Conservation (phyloP, 1,140 invertebrate genomes). For the Euschistus heros region DNA sequence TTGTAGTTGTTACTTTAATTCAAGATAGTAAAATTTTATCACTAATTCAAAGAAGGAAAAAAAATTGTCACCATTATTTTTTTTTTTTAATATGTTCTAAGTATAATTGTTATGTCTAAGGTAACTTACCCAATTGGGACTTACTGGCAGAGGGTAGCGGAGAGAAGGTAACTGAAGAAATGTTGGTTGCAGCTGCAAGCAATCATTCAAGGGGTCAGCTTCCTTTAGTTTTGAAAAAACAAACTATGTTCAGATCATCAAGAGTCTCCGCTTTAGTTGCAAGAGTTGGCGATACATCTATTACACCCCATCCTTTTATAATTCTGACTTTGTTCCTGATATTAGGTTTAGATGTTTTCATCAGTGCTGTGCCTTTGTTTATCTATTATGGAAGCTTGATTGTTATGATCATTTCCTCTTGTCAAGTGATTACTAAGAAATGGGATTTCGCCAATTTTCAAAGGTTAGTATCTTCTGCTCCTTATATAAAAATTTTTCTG, state of each 20-base stretch:
- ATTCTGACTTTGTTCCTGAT: not conserved
- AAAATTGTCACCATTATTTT: too few species aligned
- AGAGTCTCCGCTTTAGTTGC: too few species aligned
- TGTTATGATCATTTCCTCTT: slow-evolving; percentile 36
- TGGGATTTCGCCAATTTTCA: slow-evolving; percentile 32
- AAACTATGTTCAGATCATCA: not conserved
- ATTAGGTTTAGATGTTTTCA: slow-evolving; percentile 33
- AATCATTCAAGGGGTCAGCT: slow-evolving; percentile 66
- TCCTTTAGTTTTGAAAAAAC: slow-evolving; percentile 44
- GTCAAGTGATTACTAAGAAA: slow-evolving; percentile 35
- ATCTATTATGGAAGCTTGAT: slow-evolving; percentile 36
- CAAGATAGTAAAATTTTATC: too few species aligned
- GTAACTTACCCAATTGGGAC: too few species aligned
- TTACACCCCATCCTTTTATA: too few species aligned
- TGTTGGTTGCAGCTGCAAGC: slow-evolving; percentile 65
- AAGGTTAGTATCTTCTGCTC: slow-evolving; percentile 19
- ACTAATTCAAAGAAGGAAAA: too few species aligned
- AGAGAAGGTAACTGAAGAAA: slow-evolving; percentile 65
- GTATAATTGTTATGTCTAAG: too few species aligned
- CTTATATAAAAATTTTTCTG: not conserved
- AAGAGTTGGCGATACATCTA: too few species aligned
- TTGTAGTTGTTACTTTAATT: too few species aligned
- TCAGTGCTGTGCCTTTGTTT: slow-evolving; percentile 34
- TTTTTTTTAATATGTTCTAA: too few species aligned
- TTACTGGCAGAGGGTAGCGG: slow-evolving; percentile 35